Conservation (phyloP, 2,888 invertebrate genomes). For the Lasioglossum lativentre region DNA sequence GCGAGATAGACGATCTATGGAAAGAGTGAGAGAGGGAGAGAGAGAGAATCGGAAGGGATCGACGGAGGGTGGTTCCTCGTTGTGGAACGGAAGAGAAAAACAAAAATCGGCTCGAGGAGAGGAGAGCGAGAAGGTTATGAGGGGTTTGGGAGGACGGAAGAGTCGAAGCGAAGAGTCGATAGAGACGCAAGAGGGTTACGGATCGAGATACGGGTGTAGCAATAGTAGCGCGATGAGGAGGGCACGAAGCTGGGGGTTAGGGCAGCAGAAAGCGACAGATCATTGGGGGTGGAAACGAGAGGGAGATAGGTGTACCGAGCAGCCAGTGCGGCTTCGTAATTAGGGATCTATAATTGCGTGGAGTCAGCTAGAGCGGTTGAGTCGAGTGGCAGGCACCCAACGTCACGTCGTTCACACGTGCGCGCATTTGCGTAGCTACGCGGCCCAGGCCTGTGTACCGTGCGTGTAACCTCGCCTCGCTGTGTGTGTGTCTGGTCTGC, state of each 20-base stretch:
- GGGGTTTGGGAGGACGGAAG: neutral
- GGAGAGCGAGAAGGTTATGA: neutral
- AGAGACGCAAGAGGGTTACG: constrained; percentile 33
- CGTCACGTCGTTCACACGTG: constrained; percentile 72
- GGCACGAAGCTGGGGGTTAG: constrained; percentile 20
- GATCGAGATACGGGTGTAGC: constrained; percentile 58
- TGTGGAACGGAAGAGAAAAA: constrained; percentile 37
- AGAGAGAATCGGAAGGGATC: constrained; percentile 3
- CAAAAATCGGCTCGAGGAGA: constrained; percentile 23
- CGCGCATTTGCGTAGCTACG: constrained; percentile 52
- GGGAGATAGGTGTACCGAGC: constrained; percentile 49
- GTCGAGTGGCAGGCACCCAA: constrained; percentile 77
- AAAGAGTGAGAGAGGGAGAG: constrained; percentile 44
- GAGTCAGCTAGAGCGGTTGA: constrained; percentile 78
- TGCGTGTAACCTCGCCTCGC: constrained; percentile 26
- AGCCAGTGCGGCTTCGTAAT: constrained; percentile 69
- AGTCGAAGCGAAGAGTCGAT: neutral
- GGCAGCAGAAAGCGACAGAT: constrained; percentile 45
- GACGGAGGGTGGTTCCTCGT: constrained; percentile 7
- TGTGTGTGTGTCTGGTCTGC: neutral
- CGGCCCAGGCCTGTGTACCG: constrained; percentile 12
- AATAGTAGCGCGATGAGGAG: constrained; percentile 44
- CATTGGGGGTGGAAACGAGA: constrained; percentile 36
- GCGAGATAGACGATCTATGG: constrained; percentile 48
- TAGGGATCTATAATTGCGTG: constrained; percentile 77